These are phyloP conservation scores for Nematostella vectensis DNA, from an alignment of 92 coral and sea anemone species.

Conservation along the genomic window DNA sequence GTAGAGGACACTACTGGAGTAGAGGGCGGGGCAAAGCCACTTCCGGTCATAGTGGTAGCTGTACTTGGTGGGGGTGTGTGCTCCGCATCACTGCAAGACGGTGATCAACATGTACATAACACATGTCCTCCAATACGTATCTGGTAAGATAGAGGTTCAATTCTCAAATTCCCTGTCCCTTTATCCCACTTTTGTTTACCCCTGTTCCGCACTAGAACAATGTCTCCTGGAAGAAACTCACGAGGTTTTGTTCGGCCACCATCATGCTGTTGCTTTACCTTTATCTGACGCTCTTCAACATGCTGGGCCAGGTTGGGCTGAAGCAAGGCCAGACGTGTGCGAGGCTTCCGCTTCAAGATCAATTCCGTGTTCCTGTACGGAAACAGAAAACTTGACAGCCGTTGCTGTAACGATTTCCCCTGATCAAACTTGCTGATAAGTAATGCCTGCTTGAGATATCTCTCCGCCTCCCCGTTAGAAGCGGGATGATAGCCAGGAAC, in stretches of 20 bases:
- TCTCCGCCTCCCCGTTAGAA: constrained; percentile 32
- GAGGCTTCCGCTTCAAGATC: constrained; percentile 35
- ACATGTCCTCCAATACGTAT: constrained; percentile 28
- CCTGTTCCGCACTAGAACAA: constrained; percentile 31
- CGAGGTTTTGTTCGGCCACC: constrained; percentile 17
- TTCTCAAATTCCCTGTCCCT: constrained; percentile 13
- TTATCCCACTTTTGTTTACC: constrained; percentile 41
- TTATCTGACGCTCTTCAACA: constrained; percentile 21
- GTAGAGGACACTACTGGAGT: constrained; percentile 1
- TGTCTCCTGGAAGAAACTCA: constrained; percentile 21
- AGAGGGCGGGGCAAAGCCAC: background rate
- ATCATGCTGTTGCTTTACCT: constrained; percentile 21
- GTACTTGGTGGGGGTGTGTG: background rate
- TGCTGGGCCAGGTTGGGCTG: constrained; percentile 25
- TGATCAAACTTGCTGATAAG: constrained; percentile 23
- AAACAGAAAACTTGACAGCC: constrained; percentile 39
- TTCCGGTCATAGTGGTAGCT: background rate
- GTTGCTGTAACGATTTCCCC: constrained; percentile 31
- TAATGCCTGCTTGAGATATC: constrained; percentile 32
- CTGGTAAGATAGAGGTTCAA: constrained; percentile 32
- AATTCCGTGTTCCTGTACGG: constrained; percentile 29
- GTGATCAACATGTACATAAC: constrained; percentile 46
- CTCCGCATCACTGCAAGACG: background rate
- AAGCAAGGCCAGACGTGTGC: constrained; percentile 18
- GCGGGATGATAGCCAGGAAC: constrained; percentile 37